Evolutionary conservation across 2,797 vertebrate genomes (phyloP).

Genomic region (Cirrhinus molitorella): DNA sequence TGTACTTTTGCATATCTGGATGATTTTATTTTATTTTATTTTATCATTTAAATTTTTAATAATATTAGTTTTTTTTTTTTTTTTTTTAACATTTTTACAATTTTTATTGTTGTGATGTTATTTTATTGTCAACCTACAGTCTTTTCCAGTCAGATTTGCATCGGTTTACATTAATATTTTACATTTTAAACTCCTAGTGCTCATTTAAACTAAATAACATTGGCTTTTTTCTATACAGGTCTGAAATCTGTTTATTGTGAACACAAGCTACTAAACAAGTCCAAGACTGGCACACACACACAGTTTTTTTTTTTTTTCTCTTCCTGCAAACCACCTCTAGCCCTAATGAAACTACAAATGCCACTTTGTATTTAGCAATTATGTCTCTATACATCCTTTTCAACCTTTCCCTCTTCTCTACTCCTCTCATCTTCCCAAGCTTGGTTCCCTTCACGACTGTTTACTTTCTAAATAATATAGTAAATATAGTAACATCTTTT

Average conservation of each 20-base stretch:
- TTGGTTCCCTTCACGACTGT: background rate
- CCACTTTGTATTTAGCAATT: slow-evolving; percentile 25
- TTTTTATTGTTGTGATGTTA: too few species aligned
- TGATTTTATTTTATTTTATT: too few species aligned
- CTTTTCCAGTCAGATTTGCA: too few species aligned
- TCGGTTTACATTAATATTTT: too few species aligned
- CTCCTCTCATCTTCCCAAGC: background rate
- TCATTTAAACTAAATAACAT: too few species aligned
- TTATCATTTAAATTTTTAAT: too few species aligned
- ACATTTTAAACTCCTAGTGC: too few species aligned
- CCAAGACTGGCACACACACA: background rate
- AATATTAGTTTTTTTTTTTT: too few species aligned
- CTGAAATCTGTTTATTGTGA: background rate
- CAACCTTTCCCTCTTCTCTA: background rate
- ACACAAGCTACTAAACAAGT: background rate
- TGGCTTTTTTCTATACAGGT: too few species aligned
- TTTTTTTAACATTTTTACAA: too few species aligned
- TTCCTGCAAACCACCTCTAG: background rate
- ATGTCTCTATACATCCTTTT: slow-evolving; percentile 2
- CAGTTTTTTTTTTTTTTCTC: background rate
- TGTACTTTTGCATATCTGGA: too few species aligned
- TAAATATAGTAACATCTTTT: background rate
- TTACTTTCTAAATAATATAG: slow-evolving; percentile 22
- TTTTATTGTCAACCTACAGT: too few species aligned
- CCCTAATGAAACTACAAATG: slow-evolving; percentile 17